phyloP scores from a whole-genome alignment of 2,113 vertebrate species.

The Leucopternis melanops region DNA sequence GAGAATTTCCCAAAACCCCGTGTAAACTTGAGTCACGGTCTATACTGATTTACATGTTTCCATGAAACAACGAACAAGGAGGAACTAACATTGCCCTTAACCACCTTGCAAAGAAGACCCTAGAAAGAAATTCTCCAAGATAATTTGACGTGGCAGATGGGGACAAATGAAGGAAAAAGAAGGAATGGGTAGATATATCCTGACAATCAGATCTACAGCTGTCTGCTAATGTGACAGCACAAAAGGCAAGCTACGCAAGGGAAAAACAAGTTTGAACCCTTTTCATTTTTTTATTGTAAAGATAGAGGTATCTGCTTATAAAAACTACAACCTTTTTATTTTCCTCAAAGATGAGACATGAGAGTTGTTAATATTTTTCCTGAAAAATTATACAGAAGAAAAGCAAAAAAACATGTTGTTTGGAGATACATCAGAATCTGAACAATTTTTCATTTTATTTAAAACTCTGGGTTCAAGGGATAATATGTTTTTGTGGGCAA shows the following conservation, averaged over 20 bases:
- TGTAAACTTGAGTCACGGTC: neutral
- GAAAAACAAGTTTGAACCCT: neutral
- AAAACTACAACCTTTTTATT: neutral
- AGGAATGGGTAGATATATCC: neutral
- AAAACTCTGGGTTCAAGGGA: neutral
- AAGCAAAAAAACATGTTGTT: neutral
- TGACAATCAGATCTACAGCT: neutral
- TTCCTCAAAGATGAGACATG: neutral
- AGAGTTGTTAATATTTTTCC: neutral
- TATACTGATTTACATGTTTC: neutral
- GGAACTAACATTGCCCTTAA: constrained; percentile 21
- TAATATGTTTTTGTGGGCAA: neutral
- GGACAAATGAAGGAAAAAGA: neutral
- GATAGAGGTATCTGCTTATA: neutral
- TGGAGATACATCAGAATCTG: neutral
- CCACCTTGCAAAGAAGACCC: neutral
- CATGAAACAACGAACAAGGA: neutral
- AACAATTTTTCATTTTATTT: neutral
- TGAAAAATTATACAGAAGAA: neutral
- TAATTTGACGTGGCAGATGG: neutral
- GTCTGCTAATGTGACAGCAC: neutral
- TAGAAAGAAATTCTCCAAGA: neutral
- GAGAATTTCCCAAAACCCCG: neutral
- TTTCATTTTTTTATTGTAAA: neutral
- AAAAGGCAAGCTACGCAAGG: neutral